A percentile compares a stretch with the other conserved stretches of the same genome.
These are phyloP conservation scores for Lepidurus couesii DNA, from an alignment of 1,140 invertebrate species.

Conservation along the genomic window DNA sequence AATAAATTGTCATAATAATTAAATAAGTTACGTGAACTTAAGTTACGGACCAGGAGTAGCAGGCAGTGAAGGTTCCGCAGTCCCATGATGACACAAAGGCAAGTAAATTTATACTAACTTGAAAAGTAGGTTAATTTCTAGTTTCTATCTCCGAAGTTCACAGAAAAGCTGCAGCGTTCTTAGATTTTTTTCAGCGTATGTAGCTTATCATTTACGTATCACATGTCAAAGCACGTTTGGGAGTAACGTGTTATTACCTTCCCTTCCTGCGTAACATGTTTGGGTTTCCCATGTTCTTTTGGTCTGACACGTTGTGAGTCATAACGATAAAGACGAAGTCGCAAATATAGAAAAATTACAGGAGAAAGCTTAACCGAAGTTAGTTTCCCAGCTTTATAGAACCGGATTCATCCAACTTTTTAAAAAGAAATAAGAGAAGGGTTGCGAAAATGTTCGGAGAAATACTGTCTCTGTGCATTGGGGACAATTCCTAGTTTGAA, in stretches of 20 bases:
- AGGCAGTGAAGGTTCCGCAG: not conserved
- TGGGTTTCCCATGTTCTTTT: no score
- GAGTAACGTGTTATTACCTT: not conserved
- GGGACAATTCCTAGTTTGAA: no score
- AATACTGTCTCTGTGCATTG: no score
- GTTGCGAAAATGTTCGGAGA: no score
- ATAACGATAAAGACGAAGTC: no score
- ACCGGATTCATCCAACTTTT: no score
- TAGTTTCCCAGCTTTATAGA: no score
- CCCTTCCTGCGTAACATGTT: not conserved
- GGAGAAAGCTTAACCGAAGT: no score
- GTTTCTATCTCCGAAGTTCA: not conserved
- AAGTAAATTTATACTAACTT: not conserved
- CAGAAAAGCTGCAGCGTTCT: not conserved
- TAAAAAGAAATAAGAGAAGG: no score
- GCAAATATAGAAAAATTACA: no score
- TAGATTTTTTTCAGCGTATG: not conserved
- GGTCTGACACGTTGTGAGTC: no score
- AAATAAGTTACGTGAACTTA: not conserved
- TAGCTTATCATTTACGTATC: not conserved
- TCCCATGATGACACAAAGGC: not conserved
- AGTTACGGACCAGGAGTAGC: not conserved
- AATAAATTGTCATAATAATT: not conserved
- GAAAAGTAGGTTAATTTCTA: not conserved
- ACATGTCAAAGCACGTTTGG: not conserved